Evolutionary conservation across 1,140 invertebrate genomes (phyloP).

Genomic region (Bathynomus jamesi): DNA sequence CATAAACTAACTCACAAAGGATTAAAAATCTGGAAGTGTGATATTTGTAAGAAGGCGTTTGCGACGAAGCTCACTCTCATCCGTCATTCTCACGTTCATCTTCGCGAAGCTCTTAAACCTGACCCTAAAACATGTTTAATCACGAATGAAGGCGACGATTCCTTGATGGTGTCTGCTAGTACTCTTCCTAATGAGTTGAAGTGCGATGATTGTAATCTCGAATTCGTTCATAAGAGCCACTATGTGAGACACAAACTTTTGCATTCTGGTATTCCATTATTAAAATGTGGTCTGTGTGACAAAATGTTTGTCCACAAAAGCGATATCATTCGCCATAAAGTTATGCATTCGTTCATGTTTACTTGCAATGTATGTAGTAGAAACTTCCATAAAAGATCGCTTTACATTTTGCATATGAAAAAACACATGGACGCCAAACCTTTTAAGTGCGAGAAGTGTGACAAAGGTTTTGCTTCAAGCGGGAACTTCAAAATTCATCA

Average conservation of each 20-base stretch:
- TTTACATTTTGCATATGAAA: conserved; percentile 53
- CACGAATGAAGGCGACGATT: background rate
- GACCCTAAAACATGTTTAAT: conserved; percentile 20
- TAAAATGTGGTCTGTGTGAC: conserved; percentile 37
- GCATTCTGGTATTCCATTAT: conserved; percentile 52
- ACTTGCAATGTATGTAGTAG: conserved; percentile 98
- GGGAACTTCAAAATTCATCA: conserved; percentile 88
- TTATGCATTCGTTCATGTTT: conserved; percentile 50
- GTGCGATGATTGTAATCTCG: conserved; percentile 56
- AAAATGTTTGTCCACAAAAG: conserved; percentile 45
- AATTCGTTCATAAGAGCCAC: conserved; percentile 60
- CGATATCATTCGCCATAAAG: conserved; percentile 35
- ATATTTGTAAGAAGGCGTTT: conserved; percentile 37
- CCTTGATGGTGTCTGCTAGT: background rate
- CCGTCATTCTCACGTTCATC: conserved; percentile 32
- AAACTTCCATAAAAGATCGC: conserved; percentile 47
- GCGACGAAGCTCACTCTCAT: conserved; percentile 33
- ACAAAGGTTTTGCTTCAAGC: conserved; percentile 38
- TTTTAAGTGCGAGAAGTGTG: conserved; percentile 46
- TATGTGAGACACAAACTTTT: conserved; percentile 53
- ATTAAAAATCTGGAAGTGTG: conserved; percentile 36
- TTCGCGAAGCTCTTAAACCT: conserved; percentile 30
- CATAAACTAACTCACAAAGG: conserved; percentile 35
- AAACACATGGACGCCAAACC: conserved; percentile 49
- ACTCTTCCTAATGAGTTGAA: conserved; percentile 48